Conservation (phyloP, 92 coral and sea anemone species). For the Umimayanthus kanabou region DNA sequence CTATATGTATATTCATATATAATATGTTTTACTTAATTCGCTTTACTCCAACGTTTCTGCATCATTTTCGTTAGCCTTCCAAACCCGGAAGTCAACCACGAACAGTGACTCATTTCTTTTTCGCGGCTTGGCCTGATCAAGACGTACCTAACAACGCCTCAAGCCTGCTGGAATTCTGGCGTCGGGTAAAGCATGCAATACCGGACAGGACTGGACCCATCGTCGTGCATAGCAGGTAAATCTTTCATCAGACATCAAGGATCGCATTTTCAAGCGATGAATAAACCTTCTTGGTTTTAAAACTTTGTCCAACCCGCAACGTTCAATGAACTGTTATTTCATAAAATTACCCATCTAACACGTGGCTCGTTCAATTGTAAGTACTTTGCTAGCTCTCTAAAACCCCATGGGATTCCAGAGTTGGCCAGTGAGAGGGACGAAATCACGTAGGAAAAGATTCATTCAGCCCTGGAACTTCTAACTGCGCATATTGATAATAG, state of each 20-base stretch:
- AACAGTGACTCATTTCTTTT: conserved; percentile 45
- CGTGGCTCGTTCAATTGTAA: too few species aligned
- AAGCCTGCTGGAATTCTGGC: conserved; percentile 67
- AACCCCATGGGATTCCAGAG: not conserved
- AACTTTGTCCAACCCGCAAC: too few species aligned
- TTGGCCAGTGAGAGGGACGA: not conserved
- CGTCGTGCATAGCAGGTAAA: conserved; percentile 82
- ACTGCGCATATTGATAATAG: not conserved
- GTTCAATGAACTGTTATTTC: too few species aligned
- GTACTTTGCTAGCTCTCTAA: too few species aligned
- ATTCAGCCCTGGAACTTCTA: not conserved
- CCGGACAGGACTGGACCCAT: conserved; percentile 50
- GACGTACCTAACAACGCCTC: conserved; percentile 79
- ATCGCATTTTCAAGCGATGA: too few species aligned
- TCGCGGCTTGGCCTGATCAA: conserved; percentile 59
- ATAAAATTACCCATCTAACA: too few species aligned
- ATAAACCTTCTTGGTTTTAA: too few species aligned
- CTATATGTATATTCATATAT: too few species aligned
- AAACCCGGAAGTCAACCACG: not conserved
- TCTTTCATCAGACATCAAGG: not conserved
- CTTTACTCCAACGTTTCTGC: not conserved
- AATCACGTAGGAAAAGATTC: not conserved
- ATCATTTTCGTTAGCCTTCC: conserved; percentile 1
- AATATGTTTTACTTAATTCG: too few species aligned
- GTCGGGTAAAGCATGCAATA: conserved; percentile 47